Base-by-base conservation (phyloP, 1,140 invertebrate genomes). In the Bombus pascuorum region DNA sequence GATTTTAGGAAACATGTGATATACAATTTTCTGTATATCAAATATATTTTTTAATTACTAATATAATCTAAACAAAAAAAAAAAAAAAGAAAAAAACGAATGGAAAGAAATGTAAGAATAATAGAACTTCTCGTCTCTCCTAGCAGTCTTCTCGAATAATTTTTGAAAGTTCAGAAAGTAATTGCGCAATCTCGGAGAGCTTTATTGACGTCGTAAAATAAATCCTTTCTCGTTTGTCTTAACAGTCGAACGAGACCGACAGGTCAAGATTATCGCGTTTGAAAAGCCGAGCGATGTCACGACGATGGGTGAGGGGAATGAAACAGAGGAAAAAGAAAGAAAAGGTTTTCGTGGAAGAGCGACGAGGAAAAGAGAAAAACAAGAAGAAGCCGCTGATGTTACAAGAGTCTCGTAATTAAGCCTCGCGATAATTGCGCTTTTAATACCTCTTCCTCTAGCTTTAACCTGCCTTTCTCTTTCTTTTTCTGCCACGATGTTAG, bases 381-480 rank as follows among this genome's bases (percentile, higher is more conserved):
- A 32, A 66, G 28, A 81, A 74, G 70, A 78, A 82, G 68, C 83
- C 74, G 84, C 80, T 89, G 88, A 83, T 89, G 53, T 89, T 89
- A 90, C 88, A 89, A 89, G 85, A 82, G 77, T 72, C 70, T 81
- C 74, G 87, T 89, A 89, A 90, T 90, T 90, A 90, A 88, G 74
- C 71, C 72, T 74, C 65, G 68, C 71, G 85, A 87, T 89, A 90
- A 90, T 90, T 90, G 85, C 78, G 44, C 89, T 87, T 90, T 89
- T 90, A 87, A 89, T 80, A 76, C 86, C 28, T 78, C 73, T 75
- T 87, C 75, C 42, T 65, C 77, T 81, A 68, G 66, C 59, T 57
- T 59, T 34, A n/a, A 39, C n/a, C 57, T 2, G 22, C 28, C 10
- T 25, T 22, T 68, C 66, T 68, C 18, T 34, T 13, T 68, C 32